A percentile compares a stretch with the other conserved stretches of the same genome.
phyloP scores from a whole-genome alignment of 2,888 invertebrate species.

The Sphecodes monilicornis region DNA sequence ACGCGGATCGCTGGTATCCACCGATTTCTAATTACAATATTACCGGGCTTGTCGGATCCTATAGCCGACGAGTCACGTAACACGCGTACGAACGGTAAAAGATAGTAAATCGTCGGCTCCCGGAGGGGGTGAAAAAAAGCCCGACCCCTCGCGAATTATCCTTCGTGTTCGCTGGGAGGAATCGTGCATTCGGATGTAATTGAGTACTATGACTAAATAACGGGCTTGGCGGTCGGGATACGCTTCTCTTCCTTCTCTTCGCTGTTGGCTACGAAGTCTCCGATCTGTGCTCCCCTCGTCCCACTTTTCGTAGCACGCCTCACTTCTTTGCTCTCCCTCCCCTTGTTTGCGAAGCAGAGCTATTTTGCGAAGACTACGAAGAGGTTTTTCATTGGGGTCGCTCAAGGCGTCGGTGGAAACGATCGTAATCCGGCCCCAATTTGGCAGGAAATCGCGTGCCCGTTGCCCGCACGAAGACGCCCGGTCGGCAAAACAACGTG shows the following conservation, averaged over 20 bases:
- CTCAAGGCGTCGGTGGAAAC: constrained; percentile 73
- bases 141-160: constrained; percentile 44
- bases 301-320: background rate
- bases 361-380: constrained; percentile 17
- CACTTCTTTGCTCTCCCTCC: background rate
- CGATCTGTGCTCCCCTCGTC: background rate
- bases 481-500: constrained; percentile 63
- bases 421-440: constrained; percentile 72
- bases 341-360: background rate
- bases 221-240: constrained; percentile 32
- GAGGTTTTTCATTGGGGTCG: constrained; percentile 52
- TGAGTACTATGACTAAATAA: constrained; percentile 63
- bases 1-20: constrained; percentile 25
- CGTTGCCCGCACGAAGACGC: constrained; percentile 64
- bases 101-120: constrained; percentile 37
- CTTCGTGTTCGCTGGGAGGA: constrained; percentile 67
- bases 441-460: constrained; percentile 78
- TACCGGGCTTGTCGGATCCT: background rate
- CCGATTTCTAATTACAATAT: constrained; percentile 55
- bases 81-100: constrained; percentile 33
- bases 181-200: constrained; percentile 61
- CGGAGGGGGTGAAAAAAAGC: constrained; percentile 9
- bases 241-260: background rate
- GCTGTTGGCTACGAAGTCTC: constrained; percentile 51
- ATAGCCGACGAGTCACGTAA: constrained; percentile 43